These are phyloP conservation scores for Apantesis nais DNA, from an alignment of 2,888 invertebrate species.

Conservation along the genomic window DNA sequence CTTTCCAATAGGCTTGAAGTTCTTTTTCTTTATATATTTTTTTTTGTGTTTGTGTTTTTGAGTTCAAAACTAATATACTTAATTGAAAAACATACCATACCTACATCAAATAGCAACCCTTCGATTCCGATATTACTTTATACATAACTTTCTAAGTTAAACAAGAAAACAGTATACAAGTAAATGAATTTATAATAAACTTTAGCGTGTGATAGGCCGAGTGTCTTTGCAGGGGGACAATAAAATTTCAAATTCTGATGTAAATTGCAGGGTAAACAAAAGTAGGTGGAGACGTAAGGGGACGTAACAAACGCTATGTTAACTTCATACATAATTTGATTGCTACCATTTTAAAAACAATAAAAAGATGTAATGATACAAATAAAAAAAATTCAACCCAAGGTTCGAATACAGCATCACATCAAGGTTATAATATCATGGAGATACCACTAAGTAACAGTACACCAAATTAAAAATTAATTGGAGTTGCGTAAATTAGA, in stretches of 20 bases:
- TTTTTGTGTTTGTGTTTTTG: too few species aligned
- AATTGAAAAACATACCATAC: background rate
- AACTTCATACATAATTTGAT: background rate
- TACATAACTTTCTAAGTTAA: background rate
- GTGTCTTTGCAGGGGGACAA: conserved; percentile 18
- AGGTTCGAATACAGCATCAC: background rate
- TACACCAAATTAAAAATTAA: too few species aligned
- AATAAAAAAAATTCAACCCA: too few species aligned
- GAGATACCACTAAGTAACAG: too few species aligned
- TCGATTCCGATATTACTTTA: background rate
- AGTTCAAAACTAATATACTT: too few species aligned
- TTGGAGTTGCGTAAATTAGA: too few species aligned
- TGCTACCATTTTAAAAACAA: background rate
- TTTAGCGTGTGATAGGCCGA: conserved; percentile 23
- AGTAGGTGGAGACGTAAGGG: background rate
- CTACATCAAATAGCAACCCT: background rate
- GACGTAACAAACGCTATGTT: background rate
- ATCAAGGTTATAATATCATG: too few species aligned
- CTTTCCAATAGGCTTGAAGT: too few species aligned
- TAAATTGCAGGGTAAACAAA: conserved; percentile 15
- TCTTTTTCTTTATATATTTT: too few species aligned
- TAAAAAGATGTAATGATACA: too few species aligned
- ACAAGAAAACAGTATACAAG: background rate
- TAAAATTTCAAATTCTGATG: conserved; percentile 16
- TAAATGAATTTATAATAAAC: conserved; percentile 29